A percentile compares a stretch with the other conserved stretches of the same genome.
Conservation (phyloP, 2,888 invertebrate genomes). For the Epinotia nisella region DNA sequence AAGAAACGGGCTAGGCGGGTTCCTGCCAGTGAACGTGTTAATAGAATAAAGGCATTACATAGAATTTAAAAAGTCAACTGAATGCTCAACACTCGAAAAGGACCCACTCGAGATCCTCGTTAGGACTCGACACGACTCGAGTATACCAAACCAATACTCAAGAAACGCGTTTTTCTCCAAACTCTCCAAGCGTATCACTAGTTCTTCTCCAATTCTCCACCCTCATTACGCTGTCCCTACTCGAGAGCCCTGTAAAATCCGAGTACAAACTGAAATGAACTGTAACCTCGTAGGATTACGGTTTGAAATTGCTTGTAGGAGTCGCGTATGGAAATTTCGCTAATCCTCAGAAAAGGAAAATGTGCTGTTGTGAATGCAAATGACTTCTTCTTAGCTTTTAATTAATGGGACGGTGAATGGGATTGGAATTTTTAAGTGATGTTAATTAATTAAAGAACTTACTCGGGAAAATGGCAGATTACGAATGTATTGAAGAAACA, state of each 20-base stretch:
- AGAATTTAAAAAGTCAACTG: background rate
- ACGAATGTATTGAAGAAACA: background rate
- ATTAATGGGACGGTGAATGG: conserved; percentile 36
- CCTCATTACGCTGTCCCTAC: conserved; percentile 40
- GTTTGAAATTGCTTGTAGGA: background rate
- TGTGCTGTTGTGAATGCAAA: conserved; percentile 41
- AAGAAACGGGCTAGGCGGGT: too few relatives aligned
- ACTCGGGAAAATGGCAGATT: background rate
- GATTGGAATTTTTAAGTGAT: conserved; percentile 37
- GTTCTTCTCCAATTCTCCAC: conserved; percentile 27
- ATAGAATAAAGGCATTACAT: too few relatives aligned
- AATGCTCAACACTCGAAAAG: background rate
- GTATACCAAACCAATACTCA: background rate
- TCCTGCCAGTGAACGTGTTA: too few relatives aligned
- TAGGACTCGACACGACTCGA: conserved; percentile 6
- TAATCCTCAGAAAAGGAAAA: conserved; percentile 31
- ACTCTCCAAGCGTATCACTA: conserved; percentile 34
- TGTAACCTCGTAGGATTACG: background rate
- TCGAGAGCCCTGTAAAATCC: conserved; percentile 15
- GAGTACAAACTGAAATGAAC: background rate
- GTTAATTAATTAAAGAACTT: conserved; percentile 33
- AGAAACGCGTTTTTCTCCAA: conserved; percentile 17
- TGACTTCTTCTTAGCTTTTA: conserved; percentile 40
- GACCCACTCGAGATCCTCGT: background rate
- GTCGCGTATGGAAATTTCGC: conserved; percentile 26